These are phyloP conservation scores for Thunnus albacares DNA, from an alignment of 2,797 vertebrate genomes.

Conservation along the genomic window DNA sequence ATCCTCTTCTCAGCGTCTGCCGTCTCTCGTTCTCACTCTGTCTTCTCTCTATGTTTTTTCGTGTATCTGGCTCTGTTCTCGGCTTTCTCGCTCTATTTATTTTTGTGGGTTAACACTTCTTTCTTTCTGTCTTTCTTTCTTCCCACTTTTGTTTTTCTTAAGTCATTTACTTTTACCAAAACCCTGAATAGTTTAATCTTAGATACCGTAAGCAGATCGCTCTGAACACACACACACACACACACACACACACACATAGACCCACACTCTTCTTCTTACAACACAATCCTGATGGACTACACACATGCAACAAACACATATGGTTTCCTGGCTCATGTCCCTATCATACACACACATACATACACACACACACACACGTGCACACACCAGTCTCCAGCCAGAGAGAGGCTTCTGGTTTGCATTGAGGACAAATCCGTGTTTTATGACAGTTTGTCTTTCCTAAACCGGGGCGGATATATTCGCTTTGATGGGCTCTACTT, in stretches of 20 bases:
- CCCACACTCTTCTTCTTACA: neutral
- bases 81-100: neutral
- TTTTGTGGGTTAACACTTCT: neutral
- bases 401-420: conserved; percentile 70
- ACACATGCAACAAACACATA: conserved; percentile 18
- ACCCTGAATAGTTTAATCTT: conserved; percentile 42
- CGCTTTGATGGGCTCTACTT: conserved; percentile 70
- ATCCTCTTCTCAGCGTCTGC: conserved; percentile 30
- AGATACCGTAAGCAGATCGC: conserved; percentile 10
- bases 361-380: conserved; percentile 7
- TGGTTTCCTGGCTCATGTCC: conserved; percentile 17
- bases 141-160: neutral
- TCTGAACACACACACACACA: neutral
- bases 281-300: neutral
- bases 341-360: neutral
- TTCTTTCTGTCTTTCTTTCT: neutral
- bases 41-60: conserved; percentile 22
- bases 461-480: conserved; percentile 56
- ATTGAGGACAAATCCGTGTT: conserved; percentile 72
- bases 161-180: conserved; percentile 14
- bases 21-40: conserved; percentile 30
- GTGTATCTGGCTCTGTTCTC: conserved; percentile 34
- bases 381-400: conserved; percentile 31
- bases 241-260: conserved; percentile 5
- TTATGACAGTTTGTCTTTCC: conserved; percentile 77